phyloP scores from a whole-genome alignment of 2,113 vertebrate species.

The Corythaeola cristata region DNA sequence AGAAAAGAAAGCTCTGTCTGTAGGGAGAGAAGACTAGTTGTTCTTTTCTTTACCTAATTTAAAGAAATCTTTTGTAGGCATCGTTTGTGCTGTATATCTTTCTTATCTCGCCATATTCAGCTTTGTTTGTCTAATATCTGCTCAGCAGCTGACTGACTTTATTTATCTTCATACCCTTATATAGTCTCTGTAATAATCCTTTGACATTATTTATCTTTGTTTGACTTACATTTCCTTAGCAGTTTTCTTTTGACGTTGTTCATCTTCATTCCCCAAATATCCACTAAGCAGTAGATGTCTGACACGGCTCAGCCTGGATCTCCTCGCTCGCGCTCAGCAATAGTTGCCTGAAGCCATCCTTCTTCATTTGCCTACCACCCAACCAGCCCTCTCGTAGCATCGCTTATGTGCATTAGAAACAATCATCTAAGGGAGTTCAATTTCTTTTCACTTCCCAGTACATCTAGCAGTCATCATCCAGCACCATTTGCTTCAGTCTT shows the following conservation, averaged over 20 bases:
- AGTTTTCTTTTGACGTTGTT: slow-evolving; percentile 7
- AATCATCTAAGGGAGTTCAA: neutral
- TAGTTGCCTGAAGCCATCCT: neutral
- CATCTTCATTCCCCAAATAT: slow-evolving; percentile 42
- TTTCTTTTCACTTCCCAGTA: neutral
- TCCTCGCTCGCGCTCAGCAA: neutral
- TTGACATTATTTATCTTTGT: slow-evolving; percentile 67
- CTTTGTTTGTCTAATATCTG: slow-evolving; percentile 41
- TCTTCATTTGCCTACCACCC: slow-evolving; percentile 48
- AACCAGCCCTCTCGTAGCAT: neutral
- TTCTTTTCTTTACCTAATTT: neutral
- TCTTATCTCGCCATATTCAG: neutral
- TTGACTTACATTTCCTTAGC: slow-evolving; percentile 50
- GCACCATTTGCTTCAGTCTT: neutral
- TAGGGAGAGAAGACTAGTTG: neutral
- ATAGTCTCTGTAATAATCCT: slow-evolving; percentile 3
- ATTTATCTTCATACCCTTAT: slow-evolving; percentile 52
- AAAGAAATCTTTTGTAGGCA: neutral
- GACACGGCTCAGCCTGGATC: slow-evolving; percentile 12
- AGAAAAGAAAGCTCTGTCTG: neutral
- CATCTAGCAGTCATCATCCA: neutral
- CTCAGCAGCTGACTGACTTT: neutral
- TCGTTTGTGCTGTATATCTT: neutral
- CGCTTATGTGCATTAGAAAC: neutral
- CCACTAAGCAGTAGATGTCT: slow-evolving; percentile 11